Evolutionary conservation across 2,113 vertebrate species (phyloP).

Genomic region (Entomyzon cyanotis): DNA sequence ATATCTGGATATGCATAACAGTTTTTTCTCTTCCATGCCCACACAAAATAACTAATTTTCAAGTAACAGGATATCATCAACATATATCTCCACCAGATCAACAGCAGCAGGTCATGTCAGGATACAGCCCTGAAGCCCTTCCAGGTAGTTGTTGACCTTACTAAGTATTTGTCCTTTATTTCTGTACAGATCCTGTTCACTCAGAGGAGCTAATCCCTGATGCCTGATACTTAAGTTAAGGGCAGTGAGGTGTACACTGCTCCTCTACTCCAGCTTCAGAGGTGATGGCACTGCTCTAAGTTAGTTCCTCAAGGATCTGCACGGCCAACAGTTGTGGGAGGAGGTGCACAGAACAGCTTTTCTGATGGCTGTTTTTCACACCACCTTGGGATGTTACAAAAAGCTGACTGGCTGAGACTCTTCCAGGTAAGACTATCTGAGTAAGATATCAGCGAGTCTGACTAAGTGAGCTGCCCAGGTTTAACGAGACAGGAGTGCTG

Average conservation of each 20-base stretch:
- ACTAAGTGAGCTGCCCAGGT: background rate
- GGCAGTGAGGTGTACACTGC: background rate
- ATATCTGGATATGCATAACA: background rate
- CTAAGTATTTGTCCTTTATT: background rate
- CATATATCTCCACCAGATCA: background rate
- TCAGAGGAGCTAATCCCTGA: background rate
- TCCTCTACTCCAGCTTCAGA: background rate
- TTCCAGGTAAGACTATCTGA: background rate
- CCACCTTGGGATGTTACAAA: background rate
- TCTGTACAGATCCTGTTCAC: background rate
- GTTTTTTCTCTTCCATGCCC: background rate
- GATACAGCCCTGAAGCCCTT: background rate
- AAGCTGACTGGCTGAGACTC: background rate
- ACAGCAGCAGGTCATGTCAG: background rate
- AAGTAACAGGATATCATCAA: background rate
- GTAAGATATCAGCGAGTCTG: background rate
- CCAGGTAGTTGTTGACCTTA: background rate
- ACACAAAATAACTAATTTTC: background rate
- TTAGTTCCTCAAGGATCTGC: background rate
- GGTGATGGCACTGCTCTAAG: background rate
- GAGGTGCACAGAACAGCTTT: background rate
- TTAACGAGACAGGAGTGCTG: background rate
- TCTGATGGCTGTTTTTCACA: background rate
- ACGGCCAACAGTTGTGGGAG: background rate
- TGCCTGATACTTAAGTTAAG: background rate